A percentile compares a stretch with the other conserved stretches of the same genome.
Conservation (phyloP, 2,888 invertebrate genomes). For the Drosophila flavopinicola region DNA sequence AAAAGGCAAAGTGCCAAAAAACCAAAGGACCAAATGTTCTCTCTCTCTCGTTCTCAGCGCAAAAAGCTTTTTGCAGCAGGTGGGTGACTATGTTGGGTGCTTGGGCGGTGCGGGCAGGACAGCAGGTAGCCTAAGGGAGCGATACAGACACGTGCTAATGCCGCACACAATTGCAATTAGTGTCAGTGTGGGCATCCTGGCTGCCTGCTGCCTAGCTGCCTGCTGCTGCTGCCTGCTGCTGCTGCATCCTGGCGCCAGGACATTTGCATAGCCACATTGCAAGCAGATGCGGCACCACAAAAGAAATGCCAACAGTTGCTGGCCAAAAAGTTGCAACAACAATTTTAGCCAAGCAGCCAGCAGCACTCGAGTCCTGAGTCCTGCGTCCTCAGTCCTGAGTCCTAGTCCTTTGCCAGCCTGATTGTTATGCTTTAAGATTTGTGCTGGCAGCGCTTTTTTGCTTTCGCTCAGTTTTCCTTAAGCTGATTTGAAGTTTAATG, state of each 20-base stretch:
- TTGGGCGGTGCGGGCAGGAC: neutral
- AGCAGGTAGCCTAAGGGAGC: slow-evolving; percentile 39
- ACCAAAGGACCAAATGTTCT: slow-evolving; percentile 36
- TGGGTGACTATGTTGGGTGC: too few relatives aligned
- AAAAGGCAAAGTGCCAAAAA: slow-evolving; percentile 54
- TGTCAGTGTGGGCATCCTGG: slow-evolving; percentile 64
- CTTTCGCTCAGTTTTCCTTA: slow-evolving; percentile 60
- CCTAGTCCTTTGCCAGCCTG: slow-evolving; percentile 3
- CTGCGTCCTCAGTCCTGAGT: too few relatives aligned
- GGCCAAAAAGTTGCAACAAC: slow-evolving; percentile 23
- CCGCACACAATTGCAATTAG: slow-evolving; percentile 78
- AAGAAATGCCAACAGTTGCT: slow-evolving; percentile 50
- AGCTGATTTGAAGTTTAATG: slow-evolving; percentile 69
- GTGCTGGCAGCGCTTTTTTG: slow-evolving; percentile 21
- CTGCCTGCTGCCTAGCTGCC: slow-evolving; percentile 14
- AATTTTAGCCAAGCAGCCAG: slow-evolving; percentile 10
- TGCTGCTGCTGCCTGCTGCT: slow-evolving; percentile 1
- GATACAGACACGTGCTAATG: slow-evolving; percentile 71
- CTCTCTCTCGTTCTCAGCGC: slow-evolving; percentile 28
- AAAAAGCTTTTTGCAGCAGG: slow-evolving; percentile 55
- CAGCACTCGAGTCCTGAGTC: neutral
- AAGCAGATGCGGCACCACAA: slow-evolving; percentile 48
- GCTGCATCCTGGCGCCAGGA: slow-evolving; percentile 27
- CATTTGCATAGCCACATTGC: slow-evolving; percentile 59
- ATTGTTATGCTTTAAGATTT: slow-evolving; percentile 44